Evolutionary conservation across 2,888 invertebrate species (phyloP), one percentile per base, ranked within the genome.

Genomic region (Lithophane ornitopus): DNA sequence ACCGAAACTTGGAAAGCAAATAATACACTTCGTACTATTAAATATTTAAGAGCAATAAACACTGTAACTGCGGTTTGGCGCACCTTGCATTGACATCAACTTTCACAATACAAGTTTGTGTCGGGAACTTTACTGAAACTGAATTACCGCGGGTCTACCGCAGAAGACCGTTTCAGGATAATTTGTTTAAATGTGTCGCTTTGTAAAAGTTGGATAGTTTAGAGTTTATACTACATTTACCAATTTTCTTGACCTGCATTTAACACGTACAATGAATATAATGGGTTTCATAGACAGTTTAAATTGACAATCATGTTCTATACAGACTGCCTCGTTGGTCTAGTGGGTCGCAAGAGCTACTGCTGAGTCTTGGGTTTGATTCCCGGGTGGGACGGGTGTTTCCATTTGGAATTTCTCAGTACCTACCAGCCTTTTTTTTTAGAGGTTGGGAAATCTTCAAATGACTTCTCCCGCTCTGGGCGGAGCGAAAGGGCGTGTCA

Each of bases 1-100:
- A 26, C 63, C 19, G 9, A n/a, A 44, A 44, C 26, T 66, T 1
- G 11, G 12, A n/a, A 49, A 56, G 2, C 1, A 46, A 28, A 39
- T 26, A 65, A 8, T 39, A 63, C 14, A 34, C 34, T 49, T n/a
- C 34, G 11, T 54, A 7, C 26, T 39, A 39, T 78, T 58, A 22
- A 76, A 68, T 63, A 68, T 58, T 76, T 69, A 49, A 56, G 39
- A 44, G 52, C 61, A 34, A 34, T 71, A 78, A 70, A 82, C 65
- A 73, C 14, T 8, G n/a, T 14, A 6, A 28, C 34, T 69, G 71
- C 12, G 78, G 81, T 49, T 39, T 41, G 46, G 19, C 59, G 69
- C 81, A 67, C 68, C 71, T 86, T 85, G 79, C 67, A 72, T 72
- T 86, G 85, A 79, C 84, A 76, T 52, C 28, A 84, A 86, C 72